These are phyloP conservation scores for Mamestra configurata DNA, from an alignment of 1,140 invertebrate genomes.

Conservation along the genomic window DNA sequence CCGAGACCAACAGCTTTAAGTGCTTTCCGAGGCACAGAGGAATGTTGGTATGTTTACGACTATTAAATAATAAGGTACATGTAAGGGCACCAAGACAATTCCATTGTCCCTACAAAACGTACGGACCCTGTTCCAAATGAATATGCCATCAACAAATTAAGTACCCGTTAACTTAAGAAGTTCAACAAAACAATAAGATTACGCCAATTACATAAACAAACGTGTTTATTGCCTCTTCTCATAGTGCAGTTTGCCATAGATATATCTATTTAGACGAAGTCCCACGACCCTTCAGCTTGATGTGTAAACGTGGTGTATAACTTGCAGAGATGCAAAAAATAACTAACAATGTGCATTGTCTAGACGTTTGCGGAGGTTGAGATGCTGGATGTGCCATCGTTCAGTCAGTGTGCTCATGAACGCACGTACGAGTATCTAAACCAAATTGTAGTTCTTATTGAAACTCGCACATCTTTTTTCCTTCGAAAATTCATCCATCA, in stretches of 20 bases:
- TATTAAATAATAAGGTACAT: too few species aligned
- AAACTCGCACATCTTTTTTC: too few species aligned
- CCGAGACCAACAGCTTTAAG: too few species aligned
- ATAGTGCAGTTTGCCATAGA: background rate
- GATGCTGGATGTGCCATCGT: conserved; percentile 23
- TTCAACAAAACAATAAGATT: background rate
- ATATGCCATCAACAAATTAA: background rate
- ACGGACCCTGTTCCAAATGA: too few species aligned
- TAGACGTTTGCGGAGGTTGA: conserved; percentile 7
- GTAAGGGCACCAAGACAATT: too few species aligned
- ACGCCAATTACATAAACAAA: background rate
- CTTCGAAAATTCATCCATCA: too few species aligned
- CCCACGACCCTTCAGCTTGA: conserved; percentile 24
- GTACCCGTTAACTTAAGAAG: background rate
- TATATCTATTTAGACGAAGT: background rate
- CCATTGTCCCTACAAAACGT: too few species aligned
- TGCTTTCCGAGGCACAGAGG: too few species aligned
- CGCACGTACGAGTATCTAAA: too few species aligned
- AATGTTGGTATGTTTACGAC: too few species aligned
- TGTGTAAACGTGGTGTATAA: conserved; percentile 11
- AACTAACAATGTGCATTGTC: conserved; percentile 42
- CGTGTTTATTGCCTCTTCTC: background rate
- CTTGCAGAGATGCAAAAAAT: conserved; percentile 11
- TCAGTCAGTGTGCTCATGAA: background rate
- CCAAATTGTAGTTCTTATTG: too few species aligned